Conservation (phyloP, 2,113 vertebrate genomes). For the Epinephelus cyanopodus region DNA sequence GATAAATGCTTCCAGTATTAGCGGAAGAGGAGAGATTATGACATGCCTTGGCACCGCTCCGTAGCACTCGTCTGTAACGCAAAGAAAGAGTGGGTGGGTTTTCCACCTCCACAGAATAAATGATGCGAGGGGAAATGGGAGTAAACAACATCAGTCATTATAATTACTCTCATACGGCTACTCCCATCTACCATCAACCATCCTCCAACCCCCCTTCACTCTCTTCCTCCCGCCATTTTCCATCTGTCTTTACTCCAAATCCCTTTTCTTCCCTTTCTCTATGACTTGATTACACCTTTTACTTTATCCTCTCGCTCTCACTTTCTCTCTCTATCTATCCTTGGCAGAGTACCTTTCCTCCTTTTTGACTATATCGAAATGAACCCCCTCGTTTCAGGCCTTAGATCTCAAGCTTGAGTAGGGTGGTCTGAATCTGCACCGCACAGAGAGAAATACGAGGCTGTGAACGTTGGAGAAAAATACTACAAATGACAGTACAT, state of each 20-base stretch:
- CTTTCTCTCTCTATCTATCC: background rate
- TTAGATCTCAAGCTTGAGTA: background rate
- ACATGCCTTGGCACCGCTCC: slow-evolving; percentile 73
- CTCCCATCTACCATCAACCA: slow-evolving; percentile 71
- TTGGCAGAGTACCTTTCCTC: background rate
- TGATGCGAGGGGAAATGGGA: slow-evolving; percentile 84
- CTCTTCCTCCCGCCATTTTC: slow-evolving; percentile 63
- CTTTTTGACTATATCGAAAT: slow-evolving; percentile 4
- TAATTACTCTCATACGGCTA: slow-evolving; percentile 83
- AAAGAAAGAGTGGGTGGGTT: slow-evolving; percentile 81
- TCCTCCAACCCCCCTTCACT: slow-evolving; percentile 34
- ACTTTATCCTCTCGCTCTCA: slow-evolving; percentile 11
- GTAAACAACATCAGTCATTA: slow-evolving; percentile 86
- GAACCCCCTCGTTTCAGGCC: background rate
- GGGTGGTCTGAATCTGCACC: slow-evolving; percentile 35
- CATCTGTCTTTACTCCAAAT: slow-evolving; percentile 66
- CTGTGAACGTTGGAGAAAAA: slow-evolving; percentile 39
- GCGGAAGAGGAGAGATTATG: slow-evolving; percentile 67
- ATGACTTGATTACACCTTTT: slow-evolving; percentile 53
- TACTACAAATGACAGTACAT: slow-evolving; percentile 25
- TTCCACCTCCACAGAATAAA: slow-evolving; percentile 83
- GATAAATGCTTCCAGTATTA: slow-evolving; percentile 72
- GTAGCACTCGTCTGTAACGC: slow-evolving; percentile 61
- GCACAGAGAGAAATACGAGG: slow-evolving; percentile 25
- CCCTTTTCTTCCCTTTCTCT: slow-evolving; percentile 6